Evolutionary conservation across 2,113 vertebrate species (phyloP).

Genomic region (Cervus canadensis): DNA sequence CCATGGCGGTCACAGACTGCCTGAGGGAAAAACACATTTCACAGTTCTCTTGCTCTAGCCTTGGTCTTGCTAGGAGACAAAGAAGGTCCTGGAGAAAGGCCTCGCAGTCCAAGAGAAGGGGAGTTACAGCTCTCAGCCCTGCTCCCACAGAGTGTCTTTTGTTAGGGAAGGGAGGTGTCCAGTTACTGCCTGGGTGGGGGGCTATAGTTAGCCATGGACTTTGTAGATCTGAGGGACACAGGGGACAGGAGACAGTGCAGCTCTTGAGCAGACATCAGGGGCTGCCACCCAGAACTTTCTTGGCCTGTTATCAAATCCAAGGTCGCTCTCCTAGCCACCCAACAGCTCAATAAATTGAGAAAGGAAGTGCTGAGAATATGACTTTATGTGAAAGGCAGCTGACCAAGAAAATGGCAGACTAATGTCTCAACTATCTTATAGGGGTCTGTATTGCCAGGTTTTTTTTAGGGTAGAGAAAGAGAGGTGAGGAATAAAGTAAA

Average conservation of each 20-base stretch:
- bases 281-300: too few relatives aligned
- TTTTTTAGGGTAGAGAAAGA: not conserved
- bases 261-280: not conserved
- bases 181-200: slow-evolving; percentile 38
- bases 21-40: not conserved
- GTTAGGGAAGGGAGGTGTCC: slow-evolving; percentile 18
- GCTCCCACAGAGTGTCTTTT: not conserved
- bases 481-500: not conserved
- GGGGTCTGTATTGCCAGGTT: not conserved
- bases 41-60: not conserved
- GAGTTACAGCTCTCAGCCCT: not conserved
- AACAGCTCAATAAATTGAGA: not conserved
- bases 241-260: not conserved
- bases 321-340: not conserved
- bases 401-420: not conserved
- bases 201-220: slow-evolving; percentile 60
- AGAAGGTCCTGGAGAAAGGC: not conserved
- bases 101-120: not conserved
- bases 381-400: not conserved
- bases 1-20: accelerated
- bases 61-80: not conserved
- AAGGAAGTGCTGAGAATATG: not conserved
- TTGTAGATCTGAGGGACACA: not conserved
- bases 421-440: not conserved
- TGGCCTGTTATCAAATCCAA: not conserved